Evolutionary conservation across 2,797 vertebrate species (phyloP), one percentile per base, ranked within the genome.

Genomic region (Phrynocephalus forsythii): DNA sequence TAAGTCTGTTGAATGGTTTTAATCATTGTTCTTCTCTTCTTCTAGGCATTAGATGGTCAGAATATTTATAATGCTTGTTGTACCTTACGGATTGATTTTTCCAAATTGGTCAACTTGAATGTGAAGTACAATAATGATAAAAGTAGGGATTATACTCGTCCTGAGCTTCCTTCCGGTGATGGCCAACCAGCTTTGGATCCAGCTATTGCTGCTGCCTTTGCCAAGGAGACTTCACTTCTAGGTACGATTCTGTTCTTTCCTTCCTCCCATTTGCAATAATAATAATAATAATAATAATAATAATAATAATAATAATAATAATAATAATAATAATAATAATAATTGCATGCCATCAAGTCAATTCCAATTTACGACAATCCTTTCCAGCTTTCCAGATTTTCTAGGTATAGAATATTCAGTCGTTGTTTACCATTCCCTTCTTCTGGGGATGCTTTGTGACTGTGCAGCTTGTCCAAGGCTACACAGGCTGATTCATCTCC

Each of bases 41-140:
- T 60, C 86, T 88, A 99, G 99, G 98, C 99, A 26, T 96, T 99
- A 83, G 99, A 99, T 91, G 98, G 99, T 91, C 99, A 99, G 92
- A 99, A 99, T 96, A 99, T 99, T 95, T 99, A 99, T 94, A 99
- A 99, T 92, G 98, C 99, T 63, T 99, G 99, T 94, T 99, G 99
- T 97, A 99, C 99, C 0, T 97, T 99, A 83, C 98, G 98, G 91
- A 99, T 99, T 87, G 99, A 99, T 97, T 99, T 99, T 96, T 99
- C 99, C 89, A 99, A 99, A 96, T 96, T 99, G 94, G 98, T 99
- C 94, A 99, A 99, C 96, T 97, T 99, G 91, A 99, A 99, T 92
- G 99, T 99, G 79, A 99, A 99, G 94, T 99, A 99, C 97, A 99
- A 99, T 97, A 99, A 99, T 0, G 99, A 99, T 93, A 99, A 99